Evolutionary conservation across 2,888 invertebrate species (phyloP).

Genomic region (Stenchaetothrips biformis): DNA sequence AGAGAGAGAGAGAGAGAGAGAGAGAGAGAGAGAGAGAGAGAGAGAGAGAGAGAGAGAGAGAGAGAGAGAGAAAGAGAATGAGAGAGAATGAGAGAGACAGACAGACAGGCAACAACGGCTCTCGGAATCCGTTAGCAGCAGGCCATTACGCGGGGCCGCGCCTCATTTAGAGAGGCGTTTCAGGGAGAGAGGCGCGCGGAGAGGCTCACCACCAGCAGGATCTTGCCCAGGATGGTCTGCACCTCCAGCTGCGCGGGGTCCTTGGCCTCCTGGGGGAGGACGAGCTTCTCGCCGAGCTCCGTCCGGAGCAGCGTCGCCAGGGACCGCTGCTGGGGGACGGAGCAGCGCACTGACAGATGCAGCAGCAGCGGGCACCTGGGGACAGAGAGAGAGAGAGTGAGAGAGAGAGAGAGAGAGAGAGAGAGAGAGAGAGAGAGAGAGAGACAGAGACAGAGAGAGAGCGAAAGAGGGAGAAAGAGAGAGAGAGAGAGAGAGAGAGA

Average conservation of each 20-base stretch:
- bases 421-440: not conserved
- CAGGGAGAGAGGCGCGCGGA: not conserved
- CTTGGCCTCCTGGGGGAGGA: not conserved
- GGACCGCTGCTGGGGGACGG: not conserved
- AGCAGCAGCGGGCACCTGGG: conserved; percentile 14
- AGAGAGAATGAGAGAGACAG: too few relatives aligned
- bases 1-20: too few relatives aligned
- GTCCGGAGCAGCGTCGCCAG: not conserved
- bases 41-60: too few relatives aligned
- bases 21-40: too few relatives aligned
- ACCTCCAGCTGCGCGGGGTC: conserved; percentile 16
- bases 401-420: not conserved
- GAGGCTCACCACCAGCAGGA: conserved; percentile 10
- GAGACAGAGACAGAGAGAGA: too few relatives aligned
- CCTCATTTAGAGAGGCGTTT: too few relatives aligned
- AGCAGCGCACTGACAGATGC: conserved; percentile 12
- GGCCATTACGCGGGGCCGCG: too few relatives aligned
- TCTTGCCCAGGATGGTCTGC: not conserved
- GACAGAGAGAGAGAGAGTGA: not conserved
- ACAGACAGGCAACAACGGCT: too few relatives aligned
- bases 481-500: not conserved
- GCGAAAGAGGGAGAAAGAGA: too few relatives aligned
- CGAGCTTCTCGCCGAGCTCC: not conserved
- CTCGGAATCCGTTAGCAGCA: too few relatives aligned
- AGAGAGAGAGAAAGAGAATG: too few relatives aligned